phyloP scores from a whole-genome alignment of 2,888 invertebrate species.

The Petrophora chlorosata region DNA sequence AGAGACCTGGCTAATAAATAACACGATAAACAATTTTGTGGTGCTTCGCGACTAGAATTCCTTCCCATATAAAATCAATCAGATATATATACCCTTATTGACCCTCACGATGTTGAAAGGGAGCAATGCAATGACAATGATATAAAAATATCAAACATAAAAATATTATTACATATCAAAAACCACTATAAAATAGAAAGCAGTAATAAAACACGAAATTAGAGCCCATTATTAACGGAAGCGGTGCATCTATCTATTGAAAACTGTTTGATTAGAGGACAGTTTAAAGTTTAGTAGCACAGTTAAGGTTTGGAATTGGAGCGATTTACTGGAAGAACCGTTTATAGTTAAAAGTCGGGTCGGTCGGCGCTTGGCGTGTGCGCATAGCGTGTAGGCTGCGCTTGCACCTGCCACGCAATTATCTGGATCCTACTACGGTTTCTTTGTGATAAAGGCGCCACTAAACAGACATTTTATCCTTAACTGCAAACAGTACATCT shows the following conservation, averaged over 20 bases:
- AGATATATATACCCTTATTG: neutral
- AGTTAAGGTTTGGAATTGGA: slow-evolving; percentile 3
- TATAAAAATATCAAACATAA: neutral
- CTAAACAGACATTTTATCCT: too few relatives aligned
- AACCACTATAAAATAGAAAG: slow-evolving; percentile 29
- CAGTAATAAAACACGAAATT: slow-evolving; percentile 25
- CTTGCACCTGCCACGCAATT: slow-evolving; percentile 73
- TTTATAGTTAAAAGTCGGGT: slow-evolving; percentile 7
- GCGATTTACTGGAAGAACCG: slow-evolving; percentile 3
- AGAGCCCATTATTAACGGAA: slow-evolving; percentile 43
- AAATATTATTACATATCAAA: neutral
- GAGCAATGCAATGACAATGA: slow-evolving; percentile 19
- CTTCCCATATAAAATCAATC: neutral
- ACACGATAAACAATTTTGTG: too few relatives aligned
- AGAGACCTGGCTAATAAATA: too few relatives aligned
- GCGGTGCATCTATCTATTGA: slow-evolving; percentile 47
- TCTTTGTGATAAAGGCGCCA: too few relatives aligned
- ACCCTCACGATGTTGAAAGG: slow-evolving; percentile 11
- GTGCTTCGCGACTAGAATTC: too few relatives aligned
- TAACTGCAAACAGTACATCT: too few relatives aligned
- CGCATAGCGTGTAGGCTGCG: slow-evolving; percentile 63
- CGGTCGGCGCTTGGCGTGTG: slow-evolving; percentile 65
- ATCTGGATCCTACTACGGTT: slow-evolving; percentile 48
- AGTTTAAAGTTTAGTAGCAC: neutral
- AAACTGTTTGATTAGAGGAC: slow-evolving; percentile 44